Percentiles rank a stretch among this genome's conserved stretches.
Evolutionary conservation across 2,113 vertebrate genomes (phyloP).

Genomic region (Archocentrus centrarchus): DNA sequence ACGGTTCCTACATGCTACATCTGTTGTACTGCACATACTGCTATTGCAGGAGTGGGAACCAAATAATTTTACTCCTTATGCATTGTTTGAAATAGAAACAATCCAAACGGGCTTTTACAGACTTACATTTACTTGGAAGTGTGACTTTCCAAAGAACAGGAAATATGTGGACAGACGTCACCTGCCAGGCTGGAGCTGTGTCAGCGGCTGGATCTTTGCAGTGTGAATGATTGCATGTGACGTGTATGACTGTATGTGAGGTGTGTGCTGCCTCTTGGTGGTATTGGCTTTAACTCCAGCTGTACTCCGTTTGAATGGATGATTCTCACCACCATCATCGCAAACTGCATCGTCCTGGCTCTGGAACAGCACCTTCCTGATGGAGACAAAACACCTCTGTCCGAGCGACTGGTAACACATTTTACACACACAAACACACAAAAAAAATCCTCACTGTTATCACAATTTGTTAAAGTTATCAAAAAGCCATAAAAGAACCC

Average conservation of each 20-base stretch:
- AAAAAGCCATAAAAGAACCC: not conserved
- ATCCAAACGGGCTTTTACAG: not conserved
- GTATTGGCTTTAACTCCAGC: constrained; percentile 71
- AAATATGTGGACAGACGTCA: not conserved
- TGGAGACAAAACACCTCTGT: constrained; percentile 82
- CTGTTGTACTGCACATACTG: not conserved
- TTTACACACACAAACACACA: constrained; percentile 16
- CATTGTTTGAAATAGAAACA: not conserved
- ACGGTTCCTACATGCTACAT: not conserved
- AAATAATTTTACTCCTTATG: not conserved
- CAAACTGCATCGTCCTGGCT: constrained; percentile 83
- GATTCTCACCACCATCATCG: constrained; percentile 84
- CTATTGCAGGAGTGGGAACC: not conserved
- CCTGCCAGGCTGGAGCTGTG: rapidly evolving
- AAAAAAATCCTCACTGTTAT: not conserved
- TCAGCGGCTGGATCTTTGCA: not conserved
- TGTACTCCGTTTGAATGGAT: constrained; percentile 83
- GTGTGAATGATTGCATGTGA: not conserved
- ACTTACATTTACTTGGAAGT: not conserved
- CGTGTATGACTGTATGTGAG: not conserved
- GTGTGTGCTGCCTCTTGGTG: not conserved
- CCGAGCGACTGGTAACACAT: constrained; percentile 79
- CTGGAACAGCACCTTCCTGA: constrained; percentile 82
- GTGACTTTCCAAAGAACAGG: not conserved
- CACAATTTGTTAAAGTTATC: not conserved